Evolutionary conservation across 2,113 vertebrate species (phyloP).

Genomic region (Xyrauchen texanus): DNA sequence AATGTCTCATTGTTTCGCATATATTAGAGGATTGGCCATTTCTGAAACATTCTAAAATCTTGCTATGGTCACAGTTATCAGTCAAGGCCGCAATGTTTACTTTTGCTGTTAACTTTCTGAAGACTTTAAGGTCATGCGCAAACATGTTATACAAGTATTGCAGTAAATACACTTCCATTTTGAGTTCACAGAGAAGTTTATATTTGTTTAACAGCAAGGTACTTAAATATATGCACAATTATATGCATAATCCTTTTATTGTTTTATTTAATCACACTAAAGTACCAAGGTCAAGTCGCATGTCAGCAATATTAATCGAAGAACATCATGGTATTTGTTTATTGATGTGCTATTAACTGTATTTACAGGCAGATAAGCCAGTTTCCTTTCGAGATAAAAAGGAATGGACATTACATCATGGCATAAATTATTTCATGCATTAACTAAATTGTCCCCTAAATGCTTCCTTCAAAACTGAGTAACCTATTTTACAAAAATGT

Average conservation of each 20-base stretch:
- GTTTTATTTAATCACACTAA: conserved; percentile 70
- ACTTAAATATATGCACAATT: conserved; percentile 42
- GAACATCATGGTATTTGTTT: conserved; percentile 67
- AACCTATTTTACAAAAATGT: conserved; percentile 64
- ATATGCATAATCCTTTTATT: conserved; percentile 53
- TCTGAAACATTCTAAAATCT: no score
- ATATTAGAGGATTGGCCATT: no score
- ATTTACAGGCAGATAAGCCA: conserved; percentile 67
- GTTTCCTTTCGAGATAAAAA: conserved; percentile 76
- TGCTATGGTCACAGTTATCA: no score
- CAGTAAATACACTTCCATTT: conserved; percentile 36
- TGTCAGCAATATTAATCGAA: conserved; percentile 67
- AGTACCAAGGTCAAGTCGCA: conserved; percentile 71
- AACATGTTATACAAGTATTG: conserved; percentile 5
- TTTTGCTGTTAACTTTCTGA: not conserved
- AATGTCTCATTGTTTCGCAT: not conserved
- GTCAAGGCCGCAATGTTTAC: not conserved
- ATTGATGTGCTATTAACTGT: conserved; percentile 71
- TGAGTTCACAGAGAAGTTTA: conserved; percentile 46
- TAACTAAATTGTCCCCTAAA: conserved; percentile 73
- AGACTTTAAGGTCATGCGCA: not conserved
- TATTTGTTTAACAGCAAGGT: conserved; percentile 45
- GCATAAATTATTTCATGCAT: conserved; percentile 71
- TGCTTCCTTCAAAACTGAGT: conserved; percentile 67
- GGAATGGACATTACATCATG: conserved; percentile 72